Conservation (phyloP, 2,113 vertebrate species). For the Cavia aperea region DNA sequence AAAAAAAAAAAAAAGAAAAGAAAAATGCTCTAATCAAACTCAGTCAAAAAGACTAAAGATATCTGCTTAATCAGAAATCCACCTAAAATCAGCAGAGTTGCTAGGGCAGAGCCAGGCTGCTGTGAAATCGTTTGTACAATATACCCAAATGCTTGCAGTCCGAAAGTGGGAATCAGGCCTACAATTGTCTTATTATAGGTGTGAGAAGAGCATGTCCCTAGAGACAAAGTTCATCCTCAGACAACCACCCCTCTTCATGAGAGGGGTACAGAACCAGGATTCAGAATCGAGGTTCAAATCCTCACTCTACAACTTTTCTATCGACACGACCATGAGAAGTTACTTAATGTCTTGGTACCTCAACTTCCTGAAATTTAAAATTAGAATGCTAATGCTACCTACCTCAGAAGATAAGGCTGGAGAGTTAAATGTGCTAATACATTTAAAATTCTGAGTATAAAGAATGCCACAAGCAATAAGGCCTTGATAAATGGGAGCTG, state of each 20-base stretch:
- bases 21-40: conserved; percentile 25
- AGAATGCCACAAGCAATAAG: neutral
- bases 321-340: neutral
- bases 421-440: neutral
- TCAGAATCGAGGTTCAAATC: neutral
- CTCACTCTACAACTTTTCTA: neutral
- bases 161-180: neutral
- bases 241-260: neutral
- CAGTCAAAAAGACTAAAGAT: conserved; percentile 11
- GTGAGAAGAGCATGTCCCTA: neutral
- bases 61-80: conserved; percentile 24
- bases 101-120: conserved; percentile 10
- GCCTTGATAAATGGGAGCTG: neutral
- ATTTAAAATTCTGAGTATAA: neutral
- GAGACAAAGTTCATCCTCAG: neutral
- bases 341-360: neutral
- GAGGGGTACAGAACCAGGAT: neutral
- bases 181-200: neutral
- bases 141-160: conserved; percentile 10
- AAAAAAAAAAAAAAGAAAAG: too few relatives aligned
- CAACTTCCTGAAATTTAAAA: neutral
- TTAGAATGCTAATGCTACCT: neutral
- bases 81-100: conserved; percentile 6
- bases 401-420: neutral
- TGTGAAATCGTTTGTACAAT: neutral